Base-by-base conservation (phyloP, 2,888 invertebrate species). In the Harpagoxenus sublaevis region DNA sequence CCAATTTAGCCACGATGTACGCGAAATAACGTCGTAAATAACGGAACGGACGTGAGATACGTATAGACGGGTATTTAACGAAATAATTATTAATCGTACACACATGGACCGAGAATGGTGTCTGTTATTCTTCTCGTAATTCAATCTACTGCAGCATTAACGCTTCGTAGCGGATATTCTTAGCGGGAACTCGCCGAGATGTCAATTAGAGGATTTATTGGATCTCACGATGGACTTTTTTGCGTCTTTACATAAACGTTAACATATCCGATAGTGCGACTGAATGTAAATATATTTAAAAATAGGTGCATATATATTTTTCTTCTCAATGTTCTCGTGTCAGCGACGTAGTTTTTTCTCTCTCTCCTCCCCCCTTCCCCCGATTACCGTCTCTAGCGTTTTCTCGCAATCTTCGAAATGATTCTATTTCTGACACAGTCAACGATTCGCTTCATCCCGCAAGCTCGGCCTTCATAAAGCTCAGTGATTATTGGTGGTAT, bases 401-500 rank as follows among this genome's bases (percentile, higher is more conserved):
- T 70, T 35, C 9, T 57, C 18, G 53, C 15, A n/a, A 78, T 70
- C 55, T 42, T 45, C 31, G 28, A 15, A 23, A 23, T 23, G 45
- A 31, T 73, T 83, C 62, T 83, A 88, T 86, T 85, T 88, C 60
- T 63, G 70, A 45, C 35, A 18, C 63, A 60, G 28, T 60, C 63
- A 35, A 74, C 57, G 83, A 84, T 62, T 83, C 60, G 57, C 35
- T 70, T 62, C 48, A 65, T 83, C 53, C 48, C 10, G 70, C 85
- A 83, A 84, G 78, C 62, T 83, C 86, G 62, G 62, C 71, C 60
- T 84, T 51, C 45, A 75, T 65, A 48, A 78, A 87, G 78, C 85
- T 86, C 87, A 48, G 18, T 31, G 62, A 73, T 82, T 83, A 70
- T 83, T 83, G 75, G 84, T 3, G 48, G 79, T 60, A 9, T 23